These are phyloP conservation scores for Neoniphon sammara DNA, from an alignment of 2,797 vertebrate genomes.

Conservation along the genomic window DNA sequence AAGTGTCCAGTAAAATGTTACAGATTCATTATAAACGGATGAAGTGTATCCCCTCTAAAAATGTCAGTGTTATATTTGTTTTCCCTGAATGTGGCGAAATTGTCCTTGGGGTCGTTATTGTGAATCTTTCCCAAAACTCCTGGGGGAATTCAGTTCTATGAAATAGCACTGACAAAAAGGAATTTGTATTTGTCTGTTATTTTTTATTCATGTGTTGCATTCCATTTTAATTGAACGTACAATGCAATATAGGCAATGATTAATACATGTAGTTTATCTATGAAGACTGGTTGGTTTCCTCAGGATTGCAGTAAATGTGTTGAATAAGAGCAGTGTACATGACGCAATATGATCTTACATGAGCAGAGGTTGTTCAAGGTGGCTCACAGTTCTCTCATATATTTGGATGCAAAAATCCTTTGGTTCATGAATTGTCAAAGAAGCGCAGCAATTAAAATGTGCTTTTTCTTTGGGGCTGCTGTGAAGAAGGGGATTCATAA, in stretches of 20 bases:
- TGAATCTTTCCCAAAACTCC: neutral
- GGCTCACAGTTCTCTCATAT: constrained; percentile 1
- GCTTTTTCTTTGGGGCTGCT: neutral
- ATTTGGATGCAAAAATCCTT: constrained; percentile 12
- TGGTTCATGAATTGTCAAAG: constrained; percentile 46
- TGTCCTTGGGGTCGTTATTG: constrained; percentile 30
- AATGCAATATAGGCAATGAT: constrained; percentile 46
- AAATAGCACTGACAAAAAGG: constrained; percentile 50
- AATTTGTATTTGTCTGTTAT: constrained; percentile 32
- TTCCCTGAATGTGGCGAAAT: neutral
- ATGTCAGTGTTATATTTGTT: constrained; percentile 19
- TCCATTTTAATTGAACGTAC: constrained; percentile 39
- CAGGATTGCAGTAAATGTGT: constrained; percentile 34
- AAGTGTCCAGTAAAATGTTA: neutral
- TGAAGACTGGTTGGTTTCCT: constrained; percentile 24
- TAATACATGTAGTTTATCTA: constrained; percentile 37
- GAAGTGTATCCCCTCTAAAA: neutral
- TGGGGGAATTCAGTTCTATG: constrained; percentile 17
- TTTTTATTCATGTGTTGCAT: constrained; percentile 46
- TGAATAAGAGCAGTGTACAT: constrained; percentile 64
- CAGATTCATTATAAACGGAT: constrained; percentile 22
- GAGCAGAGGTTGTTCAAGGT: constrained; percentile 35
- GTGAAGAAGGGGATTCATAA: constrained; percentile 6
- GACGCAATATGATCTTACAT: constrained; percentile 40
- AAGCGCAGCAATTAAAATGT: neutral